Percentiles rank a stretch among this genome's conserved stretches.
Evolutionary conservation across 2,113 vertebrate genomes (phyloP).

Genomic region (Pseudorasbora parva): DNA sequence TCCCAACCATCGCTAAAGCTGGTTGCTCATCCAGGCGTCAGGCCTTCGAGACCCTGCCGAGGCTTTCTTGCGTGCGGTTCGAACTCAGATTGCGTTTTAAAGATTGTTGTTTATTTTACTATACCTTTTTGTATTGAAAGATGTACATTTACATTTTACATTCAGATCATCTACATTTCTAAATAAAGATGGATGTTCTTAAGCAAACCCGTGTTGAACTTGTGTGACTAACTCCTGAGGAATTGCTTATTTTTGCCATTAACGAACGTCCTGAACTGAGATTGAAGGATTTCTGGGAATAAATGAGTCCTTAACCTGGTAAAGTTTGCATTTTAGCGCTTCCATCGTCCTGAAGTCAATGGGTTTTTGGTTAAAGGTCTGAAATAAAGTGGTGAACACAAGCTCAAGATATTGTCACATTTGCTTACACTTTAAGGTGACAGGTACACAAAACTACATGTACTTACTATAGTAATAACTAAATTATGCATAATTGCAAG

Average conservation of each 20-base stretch:
- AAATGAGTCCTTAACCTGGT: not conserved
- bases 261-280: not conserved
- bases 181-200: slow-evolving; percentile 74
- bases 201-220: slow-evolving; percentile 34
- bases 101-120: slow-evolving; percentile 69
- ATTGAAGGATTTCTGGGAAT: not conserved
- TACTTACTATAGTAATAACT: too few species aligned
- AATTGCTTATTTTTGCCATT: too few species aligned
- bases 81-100: slow-evolving; percentile 60
- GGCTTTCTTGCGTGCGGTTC: slow-evolving; percentile 47
- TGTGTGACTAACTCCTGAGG: too few species aligned
- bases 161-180: slow-evolving; percentile 70
- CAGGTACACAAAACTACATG: too few species aligned
- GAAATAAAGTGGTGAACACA: not conserved
- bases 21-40: slow-evolving; percentile 43
- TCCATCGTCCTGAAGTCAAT: not conserved
- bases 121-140: slow-evolving; percentile 73
- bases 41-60: slow-evolving; percentile 43
- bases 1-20: slow-evolving; percentile 35
- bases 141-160: slow-evolving; percentile 67
- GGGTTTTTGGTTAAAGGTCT: not conserved
- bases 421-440: too few species aligned
- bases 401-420: not conserved
- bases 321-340: not conserved
- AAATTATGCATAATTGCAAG: too few species aligned